Evolutionary conservation across 2,888 invertebrate genomes (phyloP).

Genomic region (Sisyra terminalis): DNA sequence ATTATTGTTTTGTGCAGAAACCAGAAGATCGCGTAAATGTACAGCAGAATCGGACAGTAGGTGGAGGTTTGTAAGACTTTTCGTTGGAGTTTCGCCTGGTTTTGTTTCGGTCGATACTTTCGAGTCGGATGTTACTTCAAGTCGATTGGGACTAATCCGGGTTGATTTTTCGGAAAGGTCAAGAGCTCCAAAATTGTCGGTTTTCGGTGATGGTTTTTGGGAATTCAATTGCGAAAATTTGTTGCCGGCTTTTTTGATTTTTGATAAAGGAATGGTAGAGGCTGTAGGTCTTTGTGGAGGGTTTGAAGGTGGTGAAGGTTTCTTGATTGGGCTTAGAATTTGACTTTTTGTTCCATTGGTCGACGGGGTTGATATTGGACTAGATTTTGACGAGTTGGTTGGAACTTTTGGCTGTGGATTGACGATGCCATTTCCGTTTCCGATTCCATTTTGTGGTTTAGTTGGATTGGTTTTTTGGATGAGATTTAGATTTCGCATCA

Average conservation of each 20-base stretch:
- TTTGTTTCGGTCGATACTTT: slow-evolving; percentile 11
- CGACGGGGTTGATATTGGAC: slow-evolving; percentile 2
- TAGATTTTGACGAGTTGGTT: background rate
- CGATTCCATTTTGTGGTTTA: background rate
- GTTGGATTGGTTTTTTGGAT: slow-evolving; percentile 1
- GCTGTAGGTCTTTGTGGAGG: slow-evolving; percentile 27
- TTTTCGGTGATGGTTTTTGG: slow-evolving; percentile 21
- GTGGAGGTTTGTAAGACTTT: slow-evolving; percentile 33
- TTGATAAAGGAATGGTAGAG: slow-evolving; percentile 33
- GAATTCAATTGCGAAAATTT: slow-evolving; percentile 13
- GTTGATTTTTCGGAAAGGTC: slow-evolving; percentile 32
- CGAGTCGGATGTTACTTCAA: slow-evolving; percentile 12
- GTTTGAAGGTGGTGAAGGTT: slow-evolving; percentile 6
- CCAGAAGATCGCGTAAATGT: slow-evolving; percentile 19
- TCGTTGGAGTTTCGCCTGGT: slow-evolving; percentile 3
- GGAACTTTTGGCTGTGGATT: background rate
- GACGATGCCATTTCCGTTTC: too few relatives aligned
- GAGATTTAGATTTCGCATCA: slow-evolving; percentile 4
- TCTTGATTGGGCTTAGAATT: slow-evolving; percentile 11
- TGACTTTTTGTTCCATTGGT: slow-evolving; percentile 8
- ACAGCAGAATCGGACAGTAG: slow-evolving; percentile 28
- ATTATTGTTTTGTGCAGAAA: slow-evolving; percentile 5
- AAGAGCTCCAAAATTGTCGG: slow-evolving; percentile 33
- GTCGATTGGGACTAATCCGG: slow-evolving; percentile 13
- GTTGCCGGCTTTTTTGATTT: slow-evolving; percentile 26